Evolutionary conservation across 2,888 invertebrate genomes (phyloP), one percentile per base, ranked within the genome.

Genomic region (Xanthia icteritia): DNA sequence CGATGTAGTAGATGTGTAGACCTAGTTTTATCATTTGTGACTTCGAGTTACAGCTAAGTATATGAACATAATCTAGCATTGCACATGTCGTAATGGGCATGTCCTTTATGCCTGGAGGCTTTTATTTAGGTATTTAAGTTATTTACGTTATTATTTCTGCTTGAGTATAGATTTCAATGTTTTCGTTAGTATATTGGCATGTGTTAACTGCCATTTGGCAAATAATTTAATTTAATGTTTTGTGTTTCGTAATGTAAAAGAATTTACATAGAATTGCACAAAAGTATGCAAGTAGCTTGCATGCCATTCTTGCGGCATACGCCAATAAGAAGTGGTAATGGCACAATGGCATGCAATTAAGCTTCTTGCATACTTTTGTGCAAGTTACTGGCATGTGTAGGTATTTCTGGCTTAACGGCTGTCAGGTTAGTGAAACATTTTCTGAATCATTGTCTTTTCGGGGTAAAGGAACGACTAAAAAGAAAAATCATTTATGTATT

Each of bases 391-490:
- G 17, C 48, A 48, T 48, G 17, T 48, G 51, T 51, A 51, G 23
- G n/a, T n/a, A n/a, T n/a, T 54, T 23, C 54, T 9, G 54, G 9
- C 23, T 54, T n/a, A 13, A 56, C n/a, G n/a, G 58, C 58, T 58
- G 27, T 27, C 27, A 58, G 5, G 5, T 6, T 15, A 58, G 15
- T 31, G 31, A 60, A 31, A 8, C n/a, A 31, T 4, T 60, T 20
- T 71, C 23, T 64, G 48, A 45, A 31, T 51, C 39, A 77, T 77
- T 58, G 4, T 27, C 20, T 51, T 67, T 66, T 42, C 45, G 54
- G 48, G 11, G 48, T 69, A 72, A 68, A 64, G 11, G 61, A 45
- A 23, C 66, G 11, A 61, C 66, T 45, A 48, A 48, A 73, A 71
- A 45, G 5, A 71, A 54, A 63, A 70, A 45, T 23, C 15, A 13